Percentiles rank a stretch among this genome's conserved stretches.
These are phyloP conservation scores for Hystrix cristata DNA, from an alignment of 2,113 vertebrate genomes.

Conservation along the genomic window DNA sequence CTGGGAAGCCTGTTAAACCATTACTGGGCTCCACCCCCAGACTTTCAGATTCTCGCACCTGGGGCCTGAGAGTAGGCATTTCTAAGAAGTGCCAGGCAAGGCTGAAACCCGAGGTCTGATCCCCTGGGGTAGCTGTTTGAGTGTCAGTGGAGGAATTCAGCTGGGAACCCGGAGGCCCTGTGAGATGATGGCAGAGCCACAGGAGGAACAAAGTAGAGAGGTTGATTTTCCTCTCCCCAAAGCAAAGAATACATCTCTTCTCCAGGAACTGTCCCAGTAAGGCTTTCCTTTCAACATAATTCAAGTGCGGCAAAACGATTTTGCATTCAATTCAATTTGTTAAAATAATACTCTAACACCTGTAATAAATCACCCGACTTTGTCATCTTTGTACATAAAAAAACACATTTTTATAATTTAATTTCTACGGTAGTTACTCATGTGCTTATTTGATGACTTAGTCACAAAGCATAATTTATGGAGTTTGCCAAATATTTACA, in stretches of 20 bases:
- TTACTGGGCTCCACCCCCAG: background rate
- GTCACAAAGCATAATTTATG: slow-evolving; percentile 58
- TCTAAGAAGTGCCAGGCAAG: background rate
- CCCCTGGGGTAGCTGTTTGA: background rate
- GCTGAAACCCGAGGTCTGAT: background rate
- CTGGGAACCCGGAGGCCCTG: background rate
- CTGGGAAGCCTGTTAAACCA: background rate
- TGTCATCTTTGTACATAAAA: slow-evolving; percentile 28
- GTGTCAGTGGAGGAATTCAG: background rate
- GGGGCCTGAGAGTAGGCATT: background rate
- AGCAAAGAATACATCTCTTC: slow-evolving; percentile 52
- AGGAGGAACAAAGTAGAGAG: background rate
- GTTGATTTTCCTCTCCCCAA: background rate
- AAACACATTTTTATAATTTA: slow-evolving; percentile 50
- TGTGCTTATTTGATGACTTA: slow-evolving; percentile 24
- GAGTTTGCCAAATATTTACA: slow-evolving; percentile 73
- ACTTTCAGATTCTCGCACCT: background rate
- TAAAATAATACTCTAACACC: slow-evolving; percentile 45
- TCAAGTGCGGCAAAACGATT: slow-evolving; percentile 23
- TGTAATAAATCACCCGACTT: slow-evolving; percentile 5
- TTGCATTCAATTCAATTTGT: background rate
- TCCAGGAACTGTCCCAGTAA: background rate
- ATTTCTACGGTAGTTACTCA: slow-evolving; percentile 55
- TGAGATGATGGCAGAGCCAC: background rate
- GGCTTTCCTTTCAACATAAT: slow-evolving; percentile 1